Conservation (phyloP, 2,888 invertebrate species). For the Blastobasis lacticolella region DNA sequence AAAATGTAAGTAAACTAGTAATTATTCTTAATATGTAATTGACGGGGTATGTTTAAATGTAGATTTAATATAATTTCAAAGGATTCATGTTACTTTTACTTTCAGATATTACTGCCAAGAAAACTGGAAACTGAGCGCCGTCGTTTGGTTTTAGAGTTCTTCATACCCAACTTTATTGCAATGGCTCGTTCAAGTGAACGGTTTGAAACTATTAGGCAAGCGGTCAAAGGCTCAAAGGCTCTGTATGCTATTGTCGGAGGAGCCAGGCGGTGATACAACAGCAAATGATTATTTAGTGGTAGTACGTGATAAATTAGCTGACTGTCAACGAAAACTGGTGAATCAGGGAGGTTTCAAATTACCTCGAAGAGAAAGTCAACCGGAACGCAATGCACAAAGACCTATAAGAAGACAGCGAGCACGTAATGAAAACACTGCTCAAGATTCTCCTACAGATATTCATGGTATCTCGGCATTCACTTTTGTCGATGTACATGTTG, state of each 20-base stretch:
- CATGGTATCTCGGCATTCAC: constrained; percentile 41
- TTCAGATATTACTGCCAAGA: constrained; percentile 53
- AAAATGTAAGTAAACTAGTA: constrained; percentile 56
- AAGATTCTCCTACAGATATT: constrained; percentile 47
- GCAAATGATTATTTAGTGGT: constrained; percentile 70
- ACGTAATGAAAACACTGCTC: constrained; percentile 44
- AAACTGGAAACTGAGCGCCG: constrained; percentile 75
- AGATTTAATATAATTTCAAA: not conserved
- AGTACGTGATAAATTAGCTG: constrained; percentile 68
- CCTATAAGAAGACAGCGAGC: constrained; percentile 40
- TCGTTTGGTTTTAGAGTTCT: constrained; percentile 78
- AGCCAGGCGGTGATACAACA: constrained; percentile 68
- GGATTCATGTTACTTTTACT: constrained; percentile 28
- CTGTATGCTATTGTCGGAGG: constrained; percentile 74
- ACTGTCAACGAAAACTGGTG: constrained; percentile 57
- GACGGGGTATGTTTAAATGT: not conserved
- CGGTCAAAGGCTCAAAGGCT: constrained; percentile 79
- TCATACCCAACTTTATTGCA: constrained; percentile 81
- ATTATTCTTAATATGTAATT: not conserved
- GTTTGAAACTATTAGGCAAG: constrained; percentile 76
- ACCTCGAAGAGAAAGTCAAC: constrained; percentile 45
- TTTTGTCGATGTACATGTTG: constrained; percentile 55
- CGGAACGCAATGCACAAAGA: constrained; percentile 30
- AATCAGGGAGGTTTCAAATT: constrained; percentile 54
- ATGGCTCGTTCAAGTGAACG: constrained; percentile 79